A percentile compares a stretch with the other conserved stretches of the same genome.
phyloP scores from a whole-genome alignment of 2,888 invertebrate genomes.

The Eurytoma adleriae region DNA sequence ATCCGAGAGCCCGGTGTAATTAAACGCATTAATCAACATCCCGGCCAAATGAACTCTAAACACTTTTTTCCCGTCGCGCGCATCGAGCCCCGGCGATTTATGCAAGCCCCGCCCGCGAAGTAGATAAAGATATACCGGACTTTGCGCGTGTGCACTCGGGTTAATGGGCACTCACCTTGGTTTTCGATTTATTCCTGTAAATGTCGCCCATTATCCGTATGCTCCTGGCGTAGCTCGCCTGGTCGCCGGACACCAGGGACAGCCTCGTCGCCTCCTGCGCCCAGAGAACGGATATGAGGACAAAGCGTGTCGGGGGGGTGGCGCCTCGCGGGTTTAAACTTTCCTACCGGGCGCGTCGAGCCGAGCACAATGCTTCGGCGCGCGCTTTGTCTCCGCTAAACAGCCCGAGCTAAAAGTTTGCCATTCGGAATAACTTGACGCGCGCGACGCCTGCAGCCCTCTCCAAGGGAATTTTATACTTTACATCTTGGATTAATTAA shows the following conservation, averaged over 20 bases:
- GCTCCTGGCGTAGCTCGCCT: slow-evolving; percentile 89
- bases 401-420: not conserved
- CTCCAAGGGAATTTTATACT: too few species aligned
- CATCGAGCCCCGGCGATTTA: too few species aligned
- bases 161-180: slow-evolving; percentile 80
- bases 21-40: too few species aligned
- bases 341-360: not conserved
- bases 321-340: slow-evolving; percentile 7
- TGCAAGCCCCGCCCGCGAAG: too few species aligned
- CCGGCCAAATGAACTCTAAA: too few species aligned
- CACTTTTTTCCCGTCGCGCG: too few species aligned
- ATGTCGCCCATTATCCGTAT: slow-evolving; percentile 91
- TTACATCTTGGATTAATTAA: too few species aligned
- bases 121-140: too few species aligned
- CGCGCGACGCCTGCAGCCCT: too few species aligned
- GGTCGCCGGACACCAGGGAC: slow-evolving; percentile 88
- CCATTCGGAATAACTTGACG: not conserved
- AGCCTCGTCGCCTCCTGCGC: slow-evolving; percentile 86
- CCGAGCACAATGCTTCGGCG: not conserved
- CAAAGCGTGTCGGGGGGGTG: not conserved
- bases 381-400: not conserved
- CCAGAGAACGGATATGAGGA: slow-evolving; percentile 10
- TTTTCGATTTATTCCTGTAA: slow-evolving; percentile 88
- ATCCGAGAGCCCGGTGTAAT: too few species aligned
- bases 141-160: not conserved